Base-by-base conservation (phyloP, 2,888 invertebrate species). In the Leptopilina drosophilae region DNA sequence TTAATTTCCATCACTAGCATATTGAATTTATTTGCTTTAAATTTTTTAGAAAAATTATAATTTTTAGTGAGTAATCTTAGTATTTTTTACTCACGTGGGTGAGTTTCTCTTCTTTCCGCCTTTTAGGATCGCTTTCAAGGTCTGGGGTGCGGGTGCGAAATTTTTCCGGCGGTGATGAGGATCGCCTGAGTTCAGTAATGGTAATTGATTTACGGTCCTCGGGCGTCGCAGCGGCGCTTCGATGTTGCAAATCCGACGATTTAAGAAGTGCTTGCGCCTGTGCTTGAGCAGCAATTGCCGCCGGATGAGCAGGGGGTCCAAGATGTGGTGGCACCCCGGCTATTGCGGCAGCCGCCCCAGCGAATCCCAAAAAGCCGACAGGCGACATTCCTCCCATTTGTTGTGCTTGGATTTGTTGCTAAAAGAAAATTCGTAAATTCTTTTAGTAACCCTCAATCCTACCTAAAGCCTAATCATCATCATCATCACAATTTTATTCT, bases 401-500 rank as follows among this genome's bases (percentile, higher is more conserved):
- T 89, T 96, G 96, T 85, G 96, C 97, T 92, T 97, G 97, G 93
- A 97, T 96, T 94, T 97, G 97, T 95, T 97, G 97, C 97, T 97
- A 93, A 65, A 77, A 80, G 73, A 56, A 20, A 69, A 53, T 2
- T 3, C 4, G 33, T 33, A 33, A 3, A 33, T 5, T 33, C n/a
- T 26, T 26, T 46, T 46, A 9, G 5, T 46, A 46, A 7, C 1
- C 8, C 3, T 9, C 46, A 46, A 9, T 46, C 46, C 46, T 46
- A 9, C 46, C 11, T 46, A 0, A 46, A 9, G 9, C 11, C 7
- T 46, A 7, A 33, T 3, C 33, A 33, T 33, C 33, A 33, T 33
- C 33, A 20, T 20, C 20, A 20, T 20, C 20, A 20, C 1, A 0
- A 20, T 20, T 20, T 20, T 20, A 20, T 20, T 20, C 20, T 20